Base-by-base conservation (phyloP, 2,113 vertebrate species). In the Canis aureus region DNA sequence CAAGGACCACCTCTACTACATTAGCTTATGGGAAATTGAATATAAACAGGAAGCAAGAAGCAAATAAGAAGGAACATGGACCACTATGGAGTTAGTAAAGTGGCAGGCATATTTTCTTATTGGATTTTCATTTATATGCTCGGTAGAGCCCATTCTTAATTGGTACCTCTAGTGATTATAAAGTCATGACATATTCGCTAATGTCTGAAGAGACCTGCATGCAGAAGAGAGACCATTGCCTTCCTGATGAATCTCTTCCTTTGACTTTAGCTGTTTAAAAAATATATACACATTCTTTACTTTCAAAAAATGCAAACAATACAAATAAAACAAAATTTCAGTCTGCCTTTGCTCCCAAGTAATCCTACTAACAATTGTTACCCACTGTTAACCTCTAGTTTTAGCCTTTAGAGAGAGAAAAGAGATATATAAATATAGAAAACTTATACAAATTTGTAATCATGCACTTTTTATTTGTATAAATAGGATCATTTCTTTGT, bases 281-380 rank as follows among this genome's bases (percentile, higher is more conserved):
- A 27, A 66, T 27, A n/a, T 11, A 27, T 3, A 15, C 2, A 53
- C 80, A 10, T 51, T 29, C 38, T 94, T 76, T 71, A 76, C 74
- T 87, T 95, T 11, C 49, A 95, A 80, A 78, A 91, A 89, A 59
- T 82, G 16, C 23, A 86, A 76, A 35, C 51, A 79, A 57, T 32
- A 90, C 11, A 49, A 35, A 82, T 25, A 82, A 83, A 43, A 11
- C 16, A 93, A 95, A 95, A 67, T 32, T 51, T 43, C 22, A 32
- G 10, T n/a, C 12, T 79, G 5, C 19, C 16, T 38, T 91, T 13
- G 38, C 12, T 79, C 23, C 10, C 6, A 59, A 25, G 3, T 69
- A 74, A 69, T 64, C 23, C n/a, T 64, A 27, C 19, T 87, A 94
- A 62, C 32, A 0, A n/a, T 22, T 84, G 25, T 80, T 49, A 93